Base-by-base conservation (phyloP, 1,140 invertebrate genomes). In the Carposina sasakii region DNA sequence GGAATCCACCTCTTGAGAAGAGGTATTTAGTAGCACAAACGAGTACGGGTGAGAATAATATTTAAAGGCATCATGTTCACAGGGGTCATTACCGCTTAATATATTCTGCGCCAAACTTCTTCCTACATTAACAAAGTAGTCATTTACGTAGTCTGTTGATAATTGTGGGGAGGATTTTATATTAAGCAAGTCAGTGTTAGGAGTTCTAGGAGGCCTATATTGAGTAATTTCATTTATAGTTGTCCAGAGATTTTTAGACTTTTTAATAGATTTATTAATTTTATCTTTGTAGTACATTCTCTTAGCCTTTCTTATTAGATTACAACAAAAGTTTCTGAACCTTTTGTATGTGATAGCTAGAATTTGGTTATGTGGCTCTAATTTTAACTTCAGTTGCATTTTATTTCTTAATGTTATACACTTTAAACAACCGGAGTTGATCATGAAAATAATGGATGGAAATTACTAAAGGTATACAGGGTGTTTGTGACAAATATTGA, bases 371-470 rank as follows among this genome's bases (percentile, higher is more conserved):
- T 39, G 1, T 16, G 46, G 46, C 12, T 40, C 26, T 2, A 5
- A 17, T n/a, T 19, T 1, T 20, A 40, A 22, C 15, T 48, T 39
- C 13, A 4, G n/a, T 34, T 48, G 46, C 24, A 48, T 20, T 2
- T 48, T 39, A 20, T 48, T 40, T 40, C 46, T 26, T 9, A 26
- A 22, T 40, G 24, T 39, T 4, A 48, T 48, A 21, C 46, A 48
- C 2, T 23, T 13, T 2, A 48, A 13, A 0, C 39, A 31, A 19
- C 46, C 36, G 3, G 46, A 26, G 8, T 34, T 48, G 2, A 39
- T 41, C 46, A n/a, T n/a, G n/a, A n/a, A n/a, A n/a, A n/a, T n/a
- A n/a, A n/a, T n/a, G n/a, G n/a, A n/a, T n/a, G n/a, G n/a, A n/a
- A n/a, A n/a, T n/a, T n/a, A n/a, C n/a, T n/a, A n/a, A n/a, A n/a